A percentile compares a stretch with the other conserved stretches of the same genome.
These are phyloP conservation scores for Taurulus bubalis DNA, from an alignment of 2,113 vertebrate species.

Conservation along the genomic window DNA sequence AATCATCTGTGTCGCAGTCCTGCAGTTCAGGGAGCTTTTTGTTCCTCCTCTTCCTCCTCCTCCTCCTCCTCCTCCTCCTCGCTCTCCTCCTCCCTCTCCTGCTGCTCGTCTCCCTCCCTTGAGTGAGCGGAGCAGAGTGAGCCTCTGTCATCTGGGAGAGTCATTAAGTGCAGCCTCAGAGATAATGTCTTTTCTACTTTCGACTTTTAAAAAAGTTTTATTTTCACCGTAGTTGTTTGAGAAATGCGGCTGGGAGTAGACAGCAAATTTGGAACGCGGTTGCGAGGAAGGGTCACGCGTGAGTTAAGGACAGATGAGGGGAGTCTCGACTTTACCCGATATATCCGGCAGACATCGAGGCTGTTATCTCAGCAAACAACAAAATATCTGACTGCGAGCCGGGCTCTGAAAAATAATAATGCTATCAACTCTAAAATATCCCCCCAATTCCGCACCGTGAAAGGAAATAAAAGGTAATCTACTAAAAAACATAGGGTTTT, in stretches of 20 bases:
- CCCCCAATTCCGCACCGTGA: slow-evolving; percentile 4
- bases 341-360: slow-evolving; percentile 2
- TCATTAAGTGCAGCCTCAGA: slow-evolving; percentile 63
- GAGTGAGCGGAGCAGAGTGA: slow-evolving; percentile 51
- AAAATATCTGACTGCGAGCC: slow-evolving; percentile 21
- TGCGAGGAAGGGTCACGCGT: slow-evolving; percentile 7
- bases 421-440: slow-evolving; percentile 28
- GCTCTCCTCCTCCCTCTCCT: slow-evolving; percentile 1
- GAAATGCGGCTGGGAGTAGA: slow-evolving; percentile 33
- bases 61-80: not conserved
- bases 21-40: slow-evolving; percentile 46
- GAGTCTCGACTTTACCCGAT: slow-evolving; percentile 17
- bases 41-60: slow-evolving; percentile 19
- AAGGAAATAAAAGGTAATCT: slow-evolving; percentile 21
- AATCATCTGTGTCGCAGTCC: slow-evolving; percentile 49
- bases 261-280: slow-evolving; percentile 37
- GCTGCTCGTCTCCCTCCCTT: slow-evolving; percentile 36
- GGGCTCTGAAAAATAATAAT: slow-evolving; percentile 25
- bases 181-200: slow-evolving; percentile 57
- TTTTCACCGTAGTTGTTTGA: slow-evolving; percentile 39
- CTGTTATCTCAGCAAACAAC: slow-evolving; percentile 38
- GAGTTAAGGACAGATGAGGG: slow-evolving; percentile 39
- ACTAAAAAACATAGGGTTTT: slow-evolving; percentile 38
- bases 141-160: slow-evolving; percentile 61
- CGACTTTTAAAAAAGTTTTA: slow-evolving; percentile 43